Evolutionary conservation across 2,888 invertebrate species (phyloP).

Genomic region (Latrodectus hesperus): DNA sequence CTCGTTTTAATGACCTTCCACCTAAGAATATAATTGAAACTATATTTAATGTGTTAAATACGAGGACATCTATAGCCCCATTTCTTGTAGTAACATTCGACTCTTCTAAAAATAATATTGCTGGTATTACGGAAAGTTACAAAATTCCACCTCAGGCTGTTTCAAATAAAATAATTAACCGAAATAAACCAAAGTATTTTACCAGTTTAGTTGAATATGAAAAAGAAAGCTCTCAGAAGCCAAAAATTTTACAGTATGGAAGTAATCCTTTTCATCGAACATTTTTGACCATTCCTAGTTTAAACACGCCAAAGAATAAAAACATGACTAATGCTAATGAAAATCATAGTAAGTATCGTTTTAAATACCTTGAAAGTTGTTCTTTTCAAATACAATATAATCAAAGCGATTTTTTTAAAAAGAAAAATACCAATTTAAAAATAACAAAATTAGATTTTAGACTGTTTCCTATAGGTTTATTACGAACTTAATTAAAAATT

Average conservation of each 20-base stretch:
- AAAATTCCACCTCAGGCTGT: neutral
- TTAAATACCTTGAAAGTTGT: no score
- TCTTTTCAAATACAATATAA: no score
- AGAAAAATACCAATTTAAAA: no score
- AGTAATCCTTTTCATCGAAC: no score
- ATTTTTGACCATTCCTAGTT: no score
- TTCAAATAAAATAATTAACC: neutral
- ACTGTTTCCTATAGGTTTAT: no score
- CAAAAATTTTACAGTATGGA: slow-evolving; percentile 10
- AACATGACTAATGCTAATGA: no score
- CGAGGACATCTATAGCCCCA: neutral
- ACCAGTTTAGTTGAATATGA: slow-evolving; percentile 22
- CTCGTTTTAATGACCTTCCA: neutral
- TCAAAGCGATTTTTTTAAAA: no score
- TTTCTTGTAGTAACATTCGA: slow-evolving; percentile 41
- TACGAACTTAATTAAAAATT: no score
- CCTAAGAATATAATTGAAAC: neutral
- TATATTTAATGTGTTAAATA: neutral
- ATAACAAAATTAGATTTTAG: no score
- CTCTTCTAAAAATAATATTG: slow-evolving; percentile 14
- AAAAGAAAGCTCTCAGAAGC: neutral
- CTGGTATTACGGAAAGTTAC: neutral
- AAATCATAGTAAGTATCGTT: no score
- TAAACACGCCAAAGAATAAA: no score
- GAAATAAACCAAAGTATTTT: neutral